Evolutionary conservation across 1,140 invertebrate species (phyloP).

Genomic region (Apocrypta bakeri): DNA sequence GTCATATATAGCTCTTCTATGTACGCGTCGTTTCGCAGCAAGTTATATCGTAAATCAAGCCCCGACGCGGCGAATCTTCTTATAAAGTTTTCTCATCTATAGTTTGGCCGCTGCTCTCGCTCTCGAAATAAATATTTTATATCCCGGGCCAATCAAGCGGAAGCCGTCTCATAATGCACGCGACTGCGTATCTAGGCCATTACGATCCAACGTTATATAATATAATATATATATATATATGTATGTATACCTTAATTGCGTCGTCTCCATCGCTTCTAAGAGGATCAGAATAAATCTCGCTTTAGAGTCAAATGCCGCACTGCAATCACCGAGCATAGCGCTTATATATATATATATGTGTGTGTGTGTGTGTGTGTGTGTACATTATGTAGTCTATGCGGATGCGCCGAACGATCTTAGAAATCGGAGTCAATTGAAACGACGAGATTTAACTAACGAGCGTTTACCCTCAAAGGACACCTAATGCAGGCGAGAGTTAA

Average conservation of each 20-base stretch:
- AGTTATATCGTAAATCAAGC: slow-evolving; percentile 36
- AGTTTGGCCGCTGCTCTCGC: slow-evolving; percentile 2
- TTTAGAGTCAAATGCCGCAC: background rate
- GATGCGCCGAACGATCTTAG: background rate
- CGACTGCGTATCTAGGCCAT: background rate
- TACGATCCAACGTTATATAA: no score
- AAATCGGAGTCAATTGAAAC: slow-evolving; percentile 44
- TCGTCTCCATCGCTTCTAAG: no score
- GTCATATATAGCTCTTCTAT: background rate
- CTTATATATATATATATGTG: no score
- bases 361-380: no score
- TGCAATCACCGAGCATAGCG: slow-evolving; percentile 21
- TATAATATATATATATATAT: background rate
- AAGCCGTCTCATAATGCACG: slow-evolving; percentile 6
- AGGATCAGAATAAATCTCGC: background rate
- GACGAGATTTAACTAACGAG: slow-evolving; percentile 54
- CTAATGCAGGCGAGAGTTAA: slow-evolving; percentile 62
- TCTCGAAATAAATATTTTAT: slow-evolving; percentile 32
- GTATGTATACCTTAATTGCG: no score
- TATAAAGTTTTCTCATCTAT: slow-evolving; percentile 52
- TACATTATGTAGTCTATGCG: no score
- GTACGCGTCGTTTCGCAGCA: slow-evolving; percentile 11
- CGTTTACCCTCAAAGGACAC: slow-evolving; percentile 58
- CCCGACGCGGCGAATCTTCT: slow-evolving; percentile 4
- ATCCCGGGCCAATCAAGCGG: slow-evolving; percentile 34